phyloP scores from a whole-genome alignment of 2,797 vertebrate species.

The Enteromius radiatus region DNA sequence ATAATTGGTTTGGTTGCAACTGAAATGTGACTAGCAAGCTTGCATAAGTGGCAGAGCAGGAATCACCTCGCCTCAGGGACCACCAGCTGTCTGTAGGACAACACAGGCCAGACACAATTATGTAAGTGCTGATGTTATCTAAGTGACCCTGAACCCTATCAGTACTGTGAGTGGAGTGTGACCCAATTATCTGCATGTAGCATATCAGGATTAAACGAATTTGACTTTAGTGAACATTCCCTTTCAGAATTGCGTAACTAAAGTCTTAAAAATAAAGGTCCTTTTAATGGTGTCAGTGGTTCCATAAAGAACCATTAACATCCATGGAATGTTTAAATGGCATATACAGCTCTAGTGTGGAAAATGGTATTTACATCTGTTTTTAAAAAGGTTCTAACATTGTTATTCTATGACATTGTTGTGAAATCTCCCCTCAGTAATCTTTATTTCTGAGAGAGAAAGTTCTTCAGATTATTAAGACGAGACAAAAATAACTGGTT shows the following conservation, averaged over 20 bases:
- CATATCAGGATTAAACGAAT: not conserved
- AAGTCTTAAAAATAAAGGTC: not conserved
- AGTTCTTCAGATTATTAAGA: not conserved
- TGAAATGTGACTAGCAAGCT: not conserved
- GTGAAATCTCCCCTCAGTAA: not conserved
- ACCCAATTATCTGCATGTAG: constrained; percentile 25
- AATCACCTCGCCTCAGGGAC: constrained; percentile 18
- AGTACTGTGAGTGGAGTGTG: not conserved
- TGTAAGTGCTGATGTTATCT: constrained; percentile 39
- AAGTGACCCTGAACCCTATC: constrained; percentile 25
- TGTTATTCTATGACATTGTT: not conserved
- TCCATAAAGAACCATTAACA: not conserved
- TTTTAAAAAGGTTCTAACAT: not conserved
- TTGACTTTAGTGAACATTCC: not conserved
- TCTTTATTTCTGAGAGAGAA: not conserved
- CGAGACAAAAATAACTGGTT: not conserved
- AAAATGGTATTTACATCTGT: not conserved
- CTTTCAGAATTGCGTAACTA: not conserved
- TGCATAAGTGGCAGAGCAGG: constrained; percentile 2
- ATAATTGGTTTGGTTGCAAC: not conserved
- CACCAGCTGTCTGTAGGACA: constrained; percentile 13
- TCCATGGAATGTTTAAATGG: not conserved
- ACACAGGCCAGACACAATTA: constrained; percentile 27
- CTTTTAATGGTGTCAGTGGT: not conserved
- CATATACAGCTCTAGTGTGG: not conserved